These are phyloP conservation scores for Drosophila affinis DNA, from an alignment of 2,888 invertebrate species.

Conservation along the genomic window DNA sequence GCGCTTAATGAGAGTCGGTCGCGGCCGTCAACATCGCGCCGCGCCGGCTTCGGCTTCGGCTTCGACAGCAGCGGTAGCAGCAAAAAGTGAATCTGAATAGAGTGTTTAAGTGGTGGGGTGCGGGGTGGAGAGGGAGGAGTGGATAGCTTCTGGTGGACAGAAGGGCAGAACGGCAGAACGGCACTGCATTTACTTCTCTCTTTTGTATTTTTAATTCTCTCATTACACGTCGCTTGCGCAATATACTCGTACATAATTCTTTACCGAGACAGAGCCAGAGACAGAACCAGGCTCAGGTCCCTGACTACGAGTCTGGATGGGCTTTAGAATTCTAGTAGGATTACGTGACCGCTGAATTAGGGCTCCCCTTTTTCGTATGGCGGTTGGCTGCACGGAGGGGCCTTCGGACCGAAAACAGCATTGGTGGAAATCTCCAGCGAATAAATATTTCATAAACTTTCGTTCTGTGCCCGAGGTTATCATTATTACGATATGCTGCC, in stretches of 20 bases:
- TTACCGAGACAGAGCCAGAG: slow-evolving; percentile 11
- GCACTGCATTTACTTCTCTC: not conserved
- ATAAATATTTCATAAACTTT: slow-evolving; percentile 30
- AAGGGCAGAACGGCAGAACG: not conserved
- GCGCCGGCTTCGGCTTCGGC: not conserved
- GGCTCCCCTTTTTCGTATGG: slow-evolving; percentile 41
- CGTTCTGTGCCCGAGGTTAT: slow-evolving; percentile 16
- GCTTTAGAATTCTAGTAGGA: slow-evolving; percentile 60
- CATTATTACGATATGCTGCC: slow-evolving; percentile 28
- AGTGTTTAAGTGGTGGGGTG: slow-evolving; percentile 8
- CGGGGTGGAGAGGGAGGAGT: not conserved
- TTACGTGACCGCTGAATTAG: slow-evolving; percentile 64
- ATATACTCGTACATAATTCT: slow-evolving; percentile 26
- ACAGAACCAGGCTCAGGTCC: slow-evolving; percentile 23
- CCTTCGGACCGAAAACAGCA: slow-evolving; percentile 39
- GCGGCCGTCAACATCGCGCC: slow-evolving; percentile 3
- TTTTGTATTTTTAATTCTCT: slow-evolving; percentile 4
- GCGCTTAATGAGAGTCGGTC: slow-evolving; percentile 13
- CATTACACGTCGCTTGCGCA: slow-evolving; percentile 26
- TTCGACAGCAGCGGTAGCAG: not conserved
- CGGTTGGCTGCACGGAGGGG: slow-evolving; percentile 33
- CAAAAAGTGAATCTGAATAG: slow-evolving; percentile 41
- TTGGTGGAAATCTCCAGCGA: slow-evolving; percentile 27
- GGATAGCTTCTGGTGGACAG: not conserved
- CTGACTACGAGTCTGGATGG: not conserved